Percentiles rank a stretch among this genome's conserved stretches.
Conservation (phyloP, 2,113 vertebrate genomes). For the Drymodes brunneopygia region DNA sequence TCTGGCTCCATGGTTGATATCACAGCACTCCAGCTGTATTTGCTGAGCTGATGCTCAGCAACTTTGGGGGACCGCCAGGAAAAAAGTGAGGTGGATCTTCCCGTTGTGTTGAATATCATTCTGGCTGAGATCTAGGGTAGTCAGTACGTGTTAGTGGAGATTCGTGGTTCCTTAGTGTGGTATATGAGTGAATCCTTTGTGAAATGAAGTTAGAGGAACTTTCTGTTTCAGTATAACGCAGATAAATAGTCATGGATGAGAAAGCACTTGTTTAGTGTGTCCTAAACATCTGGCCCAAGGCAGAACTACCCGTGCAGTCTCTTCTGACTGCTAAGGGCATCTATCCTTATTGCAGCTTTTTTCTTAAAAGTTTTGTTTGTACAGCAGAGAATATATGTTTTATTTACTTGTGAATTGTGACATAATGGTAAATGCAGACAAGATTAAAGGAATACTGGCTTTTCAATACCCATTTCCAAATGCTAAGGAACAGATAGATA, state of each 20-base stretch:
- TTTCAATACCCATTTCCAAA: neutral
- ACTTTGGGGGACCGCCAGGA: neutral
- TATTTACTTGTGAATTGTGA: neutral
- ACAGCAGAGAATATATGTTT: neutral
- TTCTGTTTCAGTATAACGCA: neutral
- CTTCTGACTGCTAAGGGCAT: neutral
- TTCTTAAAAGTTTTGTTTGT: neutral
- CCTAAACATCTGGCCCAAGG: neutral
- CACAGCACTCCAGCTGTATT: slow-evolving; percentile 1
- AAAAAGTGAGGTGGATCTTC: slow-evolving; percentile 3
- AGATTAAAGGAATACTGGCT: neutral
- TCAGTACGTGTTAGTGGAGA: neutral
- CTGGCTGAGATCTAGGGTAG: neutral
- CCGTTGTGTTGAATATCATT: neutral
- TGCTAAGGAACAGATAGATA: neutral
- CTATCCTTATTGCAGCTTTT: neutral
- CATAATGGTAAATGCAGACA: neutral
- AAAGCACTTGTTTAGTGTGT: neutral
- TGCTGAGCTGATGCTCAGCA: slow-evolving; percentile 15
- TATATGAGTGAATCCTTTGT: neutral
- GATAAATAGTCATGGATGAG: neutral
- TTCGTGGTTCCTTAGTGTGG: neutral
- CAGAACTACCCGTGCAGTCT: neutral
- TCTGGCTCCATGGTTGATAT: neutral
- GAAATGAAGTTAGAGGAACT: neutral